phyloP scores from a whole-genome alignment of 1,140 invertebrate species.

The Aplysia californica region DNA sequence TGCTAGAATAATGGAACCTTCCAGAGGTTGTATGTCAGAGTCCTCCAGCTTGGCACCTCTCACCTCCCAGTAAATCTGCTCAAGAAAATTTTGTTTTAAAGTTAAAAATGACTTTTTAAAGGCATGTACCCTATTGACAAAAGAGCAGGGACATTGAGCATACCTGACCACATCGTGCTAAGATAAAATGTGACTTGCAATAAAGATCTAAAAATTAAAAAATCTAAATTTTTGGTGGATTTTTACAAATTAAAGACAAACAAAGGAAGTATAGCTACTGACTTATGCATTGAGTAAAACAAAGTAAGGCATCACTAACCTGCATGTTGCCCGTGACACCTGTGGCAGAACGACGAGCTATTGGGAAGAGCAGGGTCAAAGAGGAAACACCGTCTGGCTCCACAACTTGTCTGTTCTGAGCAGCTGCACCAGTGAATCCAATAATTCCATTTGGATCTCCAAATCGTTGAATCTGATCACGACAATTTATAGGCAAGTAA shows the following conservation, averaged over 20 bases:
- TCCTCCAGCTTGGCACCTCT: constrained; percentile 31
- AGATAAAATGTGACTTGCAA: too few species aligned
- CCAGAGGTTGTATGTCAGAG: constrained; percentile 47
- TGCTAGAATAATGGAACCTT: constrained; percentile 48
- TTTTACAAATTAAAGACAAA: too few species aligned
- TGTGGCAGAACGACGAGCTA: constrained; percentile 46
- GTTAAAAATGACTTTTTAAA: too few species aligned
- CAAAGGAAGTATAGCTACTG: too few species aligned
- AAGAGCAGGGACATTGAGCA: too few species aligned
- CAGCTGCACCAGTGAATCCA: constrained; percentile 46
- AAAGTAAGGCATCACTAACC: too few species aligned
- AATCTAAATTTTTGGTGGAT: too few species aligned
- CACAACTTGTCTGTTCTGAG: constrained; percentile 40
- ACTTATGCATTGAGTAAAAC: too few species aligned
- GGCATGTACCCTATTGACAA: too few species aligned
- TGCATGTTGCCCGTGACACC: constrained; percentile 49
- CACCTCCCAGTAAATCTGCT: constrained; percentile 59
- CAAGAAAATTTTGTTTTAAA: not conserved
- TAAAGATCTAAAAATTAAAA: too few species aligned
- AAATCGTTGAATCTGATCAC: constrained; percentile 56
- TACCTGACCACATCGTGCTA: too few species aligned
- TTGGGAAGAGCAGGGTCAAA: constrained; percentile 47
- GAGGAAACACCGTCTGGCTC: constrained; percentile 47
- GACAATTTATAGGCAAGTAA: too few species aligned
- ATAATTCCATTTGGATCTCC: constrained; percentile 64